Evolutionary conservation across 2,888 invertebrate species (phyloP).

Genomic region (Eutolmus rufibarbis): DNA sequence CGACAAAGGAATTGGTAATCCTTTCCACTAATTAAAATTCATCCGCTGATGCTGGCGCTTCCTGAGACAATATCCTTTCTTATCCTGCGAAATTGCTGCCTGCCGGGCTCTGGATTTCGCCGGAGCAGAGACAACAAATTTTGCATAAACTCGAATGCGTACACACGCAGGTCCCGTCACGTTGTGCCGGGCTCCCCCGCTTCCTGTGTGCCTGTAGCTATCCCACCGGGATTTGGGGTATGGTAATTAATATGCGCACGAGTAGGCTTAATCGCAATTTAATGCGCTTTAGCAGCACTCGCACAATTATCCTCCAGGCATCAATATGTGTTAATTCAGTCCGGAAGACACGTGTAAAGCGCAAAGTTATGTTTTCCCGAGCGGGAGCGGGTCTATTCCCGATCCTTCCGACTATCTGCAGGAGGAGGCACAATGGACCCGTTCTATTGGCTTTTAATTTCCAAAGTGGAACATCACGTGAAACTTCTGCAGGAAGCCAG

Average conservation of each 20-base stretch:
- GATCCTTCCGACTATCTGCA: not conserved
- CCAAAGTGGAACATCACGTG: not conserved
- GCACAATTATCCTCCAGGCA: slow-evolving; percentile 7
- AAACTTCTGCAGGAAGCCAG: not conserved
- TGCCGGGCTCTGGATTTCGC: not conserved
- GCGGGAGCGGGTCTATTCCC: not conserved
- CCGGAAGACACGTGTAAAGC: slow-evolving; percentile 28
- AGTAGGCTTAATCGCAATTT: slow-evolving; percentile 19
- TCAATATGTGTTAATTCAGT: slow-evolving; percentile 31
- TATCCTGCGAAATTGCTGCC: not conserved
- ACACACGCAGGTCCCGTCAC: not conserved
- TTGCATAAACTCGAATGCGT: slow-evolving; percentile 10
- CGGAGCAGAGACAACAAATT: not conserved
- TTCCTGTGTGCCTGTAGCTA: not conserved
- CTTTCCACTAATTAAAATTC: slow-evolving; percentile 35
- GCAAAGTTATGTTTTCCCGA: slow-evolving; percentile 11
- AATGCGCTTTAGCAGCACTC: slow-evolving; percentile 22
- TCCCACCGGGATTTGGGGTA: not conserved
- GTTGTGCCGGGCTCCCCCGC: not conserved
- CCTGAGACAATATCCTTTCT: slow-evolving; percentile 26
- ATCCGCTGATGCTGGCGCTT: slow-evolving; percentile 5
- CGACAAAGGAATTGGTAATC: slow-evolving; percentile 35
- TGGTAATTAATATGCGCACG: slow-evolving; percentile 31
- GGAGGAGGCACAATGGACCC: not conserved
- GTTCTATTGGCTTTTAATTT: not conserved